phyloP scores from a whole-genome alignment of 2,113 vertebrate species.

The Varanus salvator region DNA sequence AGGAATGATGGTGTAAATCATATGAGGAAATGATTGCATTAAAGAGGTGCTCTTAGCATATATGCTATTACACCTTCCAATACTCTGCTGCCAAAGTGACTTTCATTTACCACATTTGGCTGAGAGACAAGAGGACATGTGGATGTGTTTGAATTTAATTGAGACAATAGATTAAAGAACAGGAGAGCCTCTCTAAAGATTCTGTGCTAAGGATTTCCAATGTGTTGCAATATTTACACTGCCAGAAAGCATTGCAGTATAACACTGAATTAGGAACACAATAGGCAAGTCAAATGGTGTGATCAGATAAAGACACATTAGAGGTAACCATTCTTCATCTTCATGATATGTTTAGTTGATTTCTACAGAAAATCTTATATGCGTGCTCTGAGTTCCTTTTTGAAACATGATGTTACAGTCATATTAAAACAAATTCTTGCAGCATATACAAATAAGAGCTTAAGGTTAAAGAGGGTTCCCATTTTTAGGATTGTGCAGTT shows the following conservation, averaged over 20 bases:
- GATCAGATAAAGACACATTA: background rate
- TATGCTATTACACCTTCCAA: background rate
- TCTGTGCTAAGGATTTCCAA: background rate
- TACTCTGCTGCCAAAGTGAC: background rate
- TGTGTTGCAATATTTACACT: background rate
- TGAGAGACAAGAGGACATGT: background rate
- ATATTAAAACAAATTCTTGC: background rate
- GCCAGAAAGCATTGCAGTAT: background rate
- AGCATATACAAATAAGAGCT: background rate
- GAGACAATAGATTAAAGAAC: background rate
- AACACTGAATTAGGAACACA: background rate
- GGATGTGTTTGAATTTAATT: constrained; percentile 1
- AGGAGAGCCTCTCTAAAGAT: background rate
- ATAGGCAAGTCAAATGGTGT: background rate
- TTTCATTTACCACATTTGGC: background rate
- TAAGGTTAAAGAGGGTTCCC: background rate
- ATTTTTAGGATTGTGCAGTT: background rate
- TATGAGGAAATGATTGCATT: background rate
- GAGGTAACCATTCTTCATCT: background rate
- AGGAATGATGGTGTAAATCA: background rate
- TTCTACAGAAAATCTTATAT: background rate
- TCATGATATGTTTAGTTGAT: background rate
- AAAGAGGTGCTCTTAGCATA: constrained; percentile 14
- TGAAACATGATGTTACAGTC: background rate
- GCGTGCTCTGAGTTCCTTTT: background rate